Percentiles rank a stretch among this genome's conserved stretches.
phyloP scores from a whole-genome alignment of 2,888 invertebrate species.

The Druceiella hillmani region DNA sequence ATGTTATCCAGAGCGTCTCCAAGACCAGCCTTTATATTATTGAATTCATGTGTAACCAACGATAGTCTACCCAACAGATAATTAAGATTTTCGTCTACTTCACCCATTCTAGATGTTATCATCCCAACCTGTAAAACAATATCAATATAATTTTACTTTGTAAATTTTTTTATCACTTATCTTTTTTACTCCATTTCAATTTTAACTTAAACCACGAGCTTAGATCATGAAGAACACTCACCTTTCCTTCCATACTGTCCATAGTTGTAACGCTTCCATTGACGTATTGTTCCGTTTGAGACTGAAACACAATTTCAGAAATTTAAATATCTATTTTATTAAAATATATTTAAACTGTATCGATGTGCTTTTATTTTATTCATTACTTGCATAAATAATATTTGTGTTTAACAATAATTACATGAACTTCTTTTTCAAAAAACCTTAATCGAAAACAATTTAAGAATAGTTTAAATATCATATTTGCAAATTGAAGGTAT shows the following conservation, averaged over 20 bases:
- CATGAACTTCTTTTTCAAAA: no score
- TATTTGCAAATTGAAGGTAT: no score
- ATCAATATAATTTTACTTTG: conserved; percentile 3
- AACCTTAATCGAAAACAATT: no score
- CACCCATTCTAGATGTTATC: conserved; percentile 70
- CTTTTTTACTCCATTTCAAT: neutral
- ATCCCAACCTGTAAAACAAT: conserved; percentile 66
- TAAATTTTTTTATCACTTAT: conserved; percentile 5
- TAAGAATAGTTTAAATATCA: no score
- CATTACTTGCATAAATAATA: no score
- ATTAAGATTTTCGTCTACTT: conserved; percentile 78
- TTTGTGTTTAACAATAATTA: no score
- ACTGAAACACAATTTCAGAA: conserved; percentile 37
- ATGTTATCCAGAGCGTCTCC: conserved; percentile 68
- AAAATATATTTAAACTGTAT: no score
- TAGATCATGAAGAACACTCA: no score
- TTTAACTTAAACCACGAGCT: conserved; percentile 4
- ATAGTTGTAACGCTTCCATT: conserved; percentile 72
- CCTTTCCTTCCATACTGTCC: conserved; percentile 73
- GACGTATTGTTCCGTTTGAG: conserved; percentile 72
- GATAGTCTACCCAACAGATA: conserved; percentile 73
- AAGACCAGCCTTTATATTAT: conserved; percentile 70
- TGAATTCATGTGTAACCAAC: conserved; percentile 80
- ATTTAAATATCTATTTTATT: conserved; percentile 23
- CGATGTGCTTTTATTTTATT: no score